Evolutionary conservation across 2,113 vertebrate species (phyloP).

Genomic region (Cricetomys ansorgei): DNA sequence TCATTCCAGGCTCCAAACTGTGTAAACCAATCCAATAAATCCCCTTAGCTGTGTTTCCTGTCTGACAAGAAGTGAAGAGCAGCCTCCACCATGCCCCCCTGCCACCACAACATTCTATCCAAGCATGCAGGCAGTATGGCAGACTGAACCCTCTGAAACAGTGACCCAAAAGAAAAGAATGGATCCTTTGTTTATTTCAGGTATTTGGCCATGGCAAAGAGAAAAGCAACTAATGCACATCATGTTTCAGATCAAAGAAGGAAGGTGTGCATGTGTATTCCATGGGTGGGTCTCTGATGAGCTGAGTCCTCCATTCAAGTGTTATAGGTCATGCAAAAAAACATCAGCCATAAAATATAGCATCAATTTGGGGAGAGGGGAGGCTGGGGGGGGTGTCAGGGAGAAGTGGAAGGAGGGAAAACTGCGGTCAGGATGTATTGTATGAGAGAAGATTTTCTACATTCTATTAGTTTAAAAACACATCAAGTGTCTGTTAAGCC

Average conservation of each 20-base stretch:
- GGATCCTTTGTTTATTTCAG: background rate
- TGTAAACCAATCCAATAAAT: background rate
- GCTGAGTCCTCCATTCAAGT: background rate
- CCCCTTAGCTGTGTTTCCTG: background rate
- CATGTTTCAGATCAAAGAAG: background rate
- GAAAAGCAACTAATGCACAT: background rate
- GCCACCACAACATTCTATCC: background rate
- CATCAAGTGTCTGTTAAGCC: background rate
- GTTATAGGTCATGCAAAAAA: background rate
- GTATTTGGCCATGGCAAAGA: background rate
- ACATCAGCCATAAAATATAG: background rate
- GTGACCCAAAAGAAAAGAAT: background rate
- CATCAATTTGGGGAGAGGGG: no score
- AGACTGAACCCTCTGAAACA: background rate
- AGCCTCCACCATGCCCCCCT: background rate
- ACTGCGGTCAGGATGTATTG: no score
- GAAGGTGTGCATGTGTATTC: rapidly evolving
- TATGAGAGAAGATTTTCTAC: no score
- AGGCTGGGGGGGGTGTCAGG: no score
- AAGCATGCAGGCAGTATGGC: background rate
- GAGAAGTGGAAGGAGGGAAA: no score
- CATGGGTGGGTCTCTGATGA: background rate
- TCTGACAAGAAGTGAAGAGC: background rate
- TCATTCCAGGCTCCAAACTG: background rate
- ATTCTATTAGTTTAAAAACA: no score